These are phyloP conservation scores for Volucella bombylans DNA, from an alignment of 2,888 invertebrate genomes.

Conservation along the genomic window DNA sequence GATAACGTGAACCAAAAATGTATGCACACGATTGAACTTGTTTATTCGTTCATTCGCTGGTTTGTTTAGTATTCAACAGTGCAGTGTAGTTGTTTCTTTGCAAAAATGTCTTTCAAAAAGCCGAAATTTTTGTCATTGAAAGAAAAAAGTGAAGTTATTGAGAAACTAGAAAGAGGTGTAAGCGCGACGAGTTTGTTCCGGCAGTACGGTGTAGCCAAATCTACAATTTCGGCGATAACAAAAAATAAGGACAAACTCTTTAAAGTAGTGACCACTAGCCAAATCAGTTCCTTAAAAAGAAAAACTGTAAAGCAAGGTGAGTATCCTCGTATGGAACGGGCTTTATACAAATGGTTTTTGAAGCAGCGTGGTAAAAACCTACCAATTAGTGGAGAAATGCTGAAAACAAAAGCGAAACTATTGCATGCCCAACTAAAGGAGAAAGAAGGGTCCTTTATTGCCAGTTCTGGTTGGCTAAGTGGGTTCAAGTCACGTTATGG, in stretches of 20 bases:
- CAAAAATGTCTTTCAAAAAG: conserved; percentile 15
- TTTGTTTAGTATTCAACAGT: too few species aligned
- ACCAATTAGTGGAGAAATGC: conserved; percentile 12
- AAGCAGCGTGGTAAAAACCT: conserved; percentile 29
- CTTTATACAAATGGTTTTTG: conserved; percentile 24
- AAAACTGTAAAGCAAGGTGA: conserved; percentile 20
- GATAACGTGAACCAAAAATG: too few species aligned
- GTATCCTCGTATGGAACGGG: conserved; percentile 24
- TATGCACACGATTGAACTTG: too few species aligned
- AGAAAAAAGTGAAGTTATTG: conserved; percentile 13
- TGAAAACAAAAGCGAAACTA: conserved; percentile 4
- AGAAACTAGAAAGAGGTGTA: conserved; percentile 21
- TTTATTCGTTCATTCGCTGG: too few species aligned
- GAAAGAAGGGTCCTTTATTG: conserved; percentile 3
- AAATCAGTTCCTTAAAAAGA: conserved; percentile 25
- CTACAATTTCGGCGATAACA: conserved; percentile 22
- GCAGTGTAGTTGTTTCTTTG: too few species aligned
- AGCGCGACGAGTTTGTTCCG: conserved; percentile 10
- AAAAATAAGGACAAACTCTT: conserved; percentile 24
- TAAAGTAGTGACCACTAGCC: conserved; percentile 10
- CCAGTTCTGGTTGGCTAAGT: conserved; percentile 23
- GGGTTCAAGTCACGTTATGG: conserved; percentile 23
- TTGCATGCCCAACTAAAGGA: not conserved
- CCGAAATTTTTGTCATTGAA: not conserved
- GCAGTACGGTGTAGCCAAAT: conserved; percentile 33